phyloP scores from a whole-genome alignment of 2,888 invertebrate genomes.

The Tenthredo mesomela region DNA sequence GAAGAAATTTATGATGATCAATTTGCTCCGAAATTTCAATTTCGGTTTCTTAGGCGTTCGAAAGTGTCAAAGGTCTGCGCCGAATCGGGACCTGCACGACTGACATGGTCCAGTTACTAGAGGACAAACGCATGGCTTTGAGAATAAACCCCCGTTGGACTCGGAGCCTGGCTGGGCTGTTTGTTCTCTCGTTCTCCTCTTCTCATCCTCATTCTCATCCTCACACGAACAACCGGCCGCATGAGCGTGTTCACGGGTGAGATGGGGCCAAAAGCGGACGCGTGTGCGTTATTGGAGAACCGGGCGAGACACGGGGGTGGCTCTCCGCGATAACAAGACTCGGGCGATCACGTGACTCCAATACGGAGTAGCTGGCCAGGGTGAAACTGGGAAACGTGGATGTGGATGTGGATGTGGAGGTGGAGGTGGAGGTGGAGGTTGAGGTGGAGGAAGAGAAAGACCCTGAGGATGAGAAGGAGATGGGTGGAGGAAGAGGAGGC shows the following conservation, averaged over 20 bases:
- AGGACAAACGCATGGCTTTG: conserved; percentile 45
- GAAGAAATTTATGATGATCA: not conserved
- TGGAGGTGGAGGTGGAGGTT: conserved; percentile 41
- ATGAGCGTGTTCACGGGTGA: not conserved
- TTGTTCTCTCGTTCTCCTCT: conserved; percentile 33
- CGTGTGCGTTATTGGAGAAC: conserved; percentile 51
- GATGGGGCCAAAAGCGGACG: conserved; percentile 31
- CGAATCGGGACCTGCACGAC: conserved; percentile 24
- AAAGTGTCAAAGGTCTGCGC: conserved; percentile 15
- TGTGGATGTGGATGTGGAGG: conserved; percentile 34
- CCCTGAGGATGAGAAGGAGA: not conserved
- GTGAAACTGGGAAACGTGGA: conserved; percentile 34
- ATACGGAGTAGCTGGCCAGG: conserved; percentile 59
- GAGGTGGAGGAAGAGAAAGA: conserved; percentile 49
- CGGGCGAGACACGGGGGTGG: conserved; percentile 48
- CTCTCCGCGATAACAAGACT: conserved; percentile 53
- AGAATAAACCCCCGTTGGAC: conserved; percentile 35
- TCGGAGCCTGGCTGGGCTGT: conserved; percentile 7
- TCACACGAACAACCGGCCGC: conserved; percentile 13
- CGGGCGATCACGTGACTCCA: conserved; percentile 67
- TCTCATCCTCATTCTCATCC: conserved; percentile 36
- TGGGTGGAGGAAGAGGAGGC: conserved; percentile 23
- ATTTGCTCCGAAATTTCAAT: not conserved
- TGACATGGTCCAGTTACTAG: conserved; percentile 48
- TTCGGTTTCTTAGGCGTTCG: not conserved